These are phyloP conservation scores for Drosophila ficusphila DNA, from an alignment of 1,140 invertebrate genomes.

Conservation along the genomic window DNA sequence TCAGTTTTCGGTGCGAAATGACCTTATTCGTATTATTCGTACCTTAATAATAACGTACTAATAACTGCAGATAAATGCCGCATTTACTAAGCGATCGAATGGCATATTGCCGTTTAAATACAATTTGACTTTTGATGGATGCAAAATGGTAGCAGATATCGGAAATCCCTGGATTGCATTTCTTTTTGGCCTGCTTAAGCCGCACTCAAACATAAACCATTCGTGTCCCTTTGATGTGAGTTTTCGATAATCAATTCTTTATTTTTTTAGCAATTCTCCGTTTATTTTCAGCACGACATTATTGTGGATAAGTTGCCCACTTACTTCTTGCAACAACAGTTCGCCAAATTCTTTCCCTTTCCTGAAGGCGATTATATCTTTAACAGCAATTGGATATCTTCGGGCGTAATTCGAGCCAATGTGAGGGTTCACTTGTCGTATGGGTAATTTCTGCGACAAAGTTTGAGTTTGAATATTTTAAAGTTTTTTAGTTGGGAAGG, in stretches of 20 bases:
- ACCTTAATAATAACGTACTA: not conserved
- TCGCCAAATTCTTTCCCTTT: not conserved
- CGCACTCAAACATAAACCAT: constrained; percentile 20
- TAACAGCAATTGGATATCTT: constrained; percentile 6
- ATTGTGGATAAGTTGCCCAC: constrained; percentile 21
- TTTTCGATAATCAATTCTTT: not conserved
- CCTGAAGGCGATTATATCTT: constrained; percentile 24
- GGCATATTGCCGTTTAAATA: not conserved
- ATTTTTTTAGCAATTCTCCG: too few relatives aligned
- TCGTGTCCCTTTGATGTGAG: constrained; percentile 15
- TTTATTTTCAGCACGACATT: constrained; percentile 11
- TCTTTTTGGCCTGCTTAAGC: not conserved
- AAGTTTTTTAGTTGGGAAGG: too few relatives aligned
- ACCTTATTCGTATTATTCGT: not conserved
- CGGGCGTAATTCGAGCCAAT: not conserved
- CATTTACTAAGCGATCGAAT: constrained; percentile 15
- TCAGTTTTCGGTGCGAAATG: not conserved
- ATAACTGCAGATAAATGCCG: not conserved
- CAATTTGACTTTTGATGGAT: constrained; percentile 14
- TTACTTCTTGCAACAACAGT: not conserved
- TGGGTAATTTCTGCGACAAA: not conserved
- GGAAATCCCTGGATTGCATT: not conserved
- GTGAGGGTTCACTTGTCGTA: constrained; percentile 9
- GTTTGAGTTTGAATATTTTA: not conserved
- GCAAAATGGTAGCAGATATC: not conserved